Conservation (phyloP, 1,140 invertebrate species). For the Dendroctonus ponderosae region DNA sequence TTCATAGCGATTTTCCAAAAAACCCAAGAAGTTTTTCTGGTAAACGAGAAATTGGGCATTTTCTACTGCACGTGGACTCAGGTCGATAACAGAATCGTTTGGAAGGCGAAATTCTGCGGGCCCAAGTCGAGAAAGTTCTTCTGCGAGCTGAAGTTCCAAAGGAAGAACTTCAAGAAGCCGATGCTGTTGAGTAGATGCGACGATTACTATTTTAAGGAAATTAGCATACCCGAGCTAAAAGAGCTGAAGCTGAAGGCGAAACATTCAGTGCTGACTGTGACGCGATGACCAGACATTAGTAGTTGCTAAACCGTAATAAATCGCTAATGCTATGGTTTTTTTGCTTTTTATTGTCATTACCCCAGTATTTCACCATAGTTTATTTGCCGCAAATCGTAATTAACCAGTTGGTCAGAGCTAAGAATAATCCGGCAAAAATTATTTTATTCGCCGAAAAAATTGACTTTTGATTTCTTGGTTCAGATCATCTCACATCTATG, state of each 20-base stretch:
- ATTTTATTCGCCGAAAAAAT: no score
- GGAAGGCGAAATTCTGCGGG: conserved; percentile 41
- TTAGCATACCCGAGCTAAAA: conserved; percentile 37
- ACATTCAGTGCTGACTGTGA: conserved; percentile 42
- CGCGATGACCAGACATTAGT: conserved; percentile 14
- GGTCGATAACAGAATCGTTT: conserved; percentile 30
- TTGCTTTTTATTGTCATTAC: no score
- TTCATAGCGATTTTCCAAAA: conserved; percentile 38
- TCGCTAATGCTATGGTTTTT: no score
- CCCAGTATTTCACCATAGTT: no score
- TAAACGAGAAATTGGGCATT: conserved; percentile 39
- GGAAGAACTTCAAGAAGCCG: conserved; percentile 35
- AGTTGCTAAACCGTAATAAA: no score
- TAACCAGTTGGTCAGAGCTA: no score
- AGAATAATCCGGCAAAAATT: no score
- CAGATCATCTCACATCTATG: no score
- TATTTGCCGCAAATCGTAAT: no score
- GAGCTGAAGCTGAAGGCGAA: conserved; percentile 41
- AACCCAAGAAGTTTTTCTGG: conserved; percentile 39
- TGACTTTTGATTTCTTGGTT: no score
- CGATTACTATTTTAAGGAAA: conserved; percentile 33
- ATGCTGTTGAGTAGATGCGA: conserved; percentile 37
- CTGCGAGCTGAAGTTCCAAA: conserved; percentile 43
- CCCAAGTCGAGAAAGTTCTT: conserved; percentile 40
- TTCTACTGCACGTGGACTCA: conserved; percentile 39